Evolutionary conservation across 2,888 invertebrate genomes (phyloP), one percentile per base, ranked within the genome.

Genomic region (Pyrgus malvae): DNA sequence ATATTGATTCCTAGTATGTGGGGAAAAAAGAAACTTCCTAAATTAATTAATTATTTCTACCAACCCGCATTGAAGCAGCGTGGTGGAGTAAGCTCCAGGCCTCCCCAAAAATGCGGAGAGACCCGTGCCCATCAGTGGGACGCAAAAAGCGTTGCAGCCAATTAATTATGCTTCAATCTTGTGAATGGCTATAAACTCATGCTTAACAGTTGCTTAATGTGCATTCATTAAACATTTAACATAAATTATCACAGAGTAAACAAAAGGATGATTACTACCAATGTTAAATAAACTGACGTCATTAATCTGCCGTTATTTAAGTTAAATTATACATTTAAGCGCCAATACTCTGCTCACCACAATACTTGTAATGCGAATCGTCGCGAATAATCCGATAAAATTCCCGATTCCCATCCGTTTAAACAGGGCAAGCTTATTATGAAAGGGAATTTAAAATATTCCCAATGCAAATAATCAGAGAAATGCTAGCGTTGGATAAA

Each of bases 361-460:
- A 33, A 45, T 45, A 21, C 44, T 44, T 44, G 31, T 8, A 31
- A 11, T 14, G 2, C 45, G 21, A 45, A 33, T 38, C 17, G 19
- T 14, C 12, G 33, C 12, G 21, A 33, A 33, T 45, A 33, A 45
- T 45, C 45, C 45, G 31, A 33, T 31, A 21, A 45, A 45, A 33
- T 21, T 45, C 9, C 33, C 21, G 33, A 33, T 45, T 7, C 33
- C 21, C 21, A 33, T 45, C 31, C 8, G 29, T 33, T 45, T 33
- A 45, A 45, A 45, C 45, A 33, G 21, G 21, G 33, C 21, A 31
- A 21, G 33, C 45, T 33, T 33, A 45, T 33, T 45, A 45, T 21
- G 19, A n/a, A 21, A 8, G 45, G 12, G 31, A 33, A 45, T 33
- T 33, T 33, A 33, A 45, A 45, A 33, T 33, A 45, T 45, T 44